Conservation (phyloP, 2,888 invertebrate species). For the Pantelozetes paolii region DNA sequence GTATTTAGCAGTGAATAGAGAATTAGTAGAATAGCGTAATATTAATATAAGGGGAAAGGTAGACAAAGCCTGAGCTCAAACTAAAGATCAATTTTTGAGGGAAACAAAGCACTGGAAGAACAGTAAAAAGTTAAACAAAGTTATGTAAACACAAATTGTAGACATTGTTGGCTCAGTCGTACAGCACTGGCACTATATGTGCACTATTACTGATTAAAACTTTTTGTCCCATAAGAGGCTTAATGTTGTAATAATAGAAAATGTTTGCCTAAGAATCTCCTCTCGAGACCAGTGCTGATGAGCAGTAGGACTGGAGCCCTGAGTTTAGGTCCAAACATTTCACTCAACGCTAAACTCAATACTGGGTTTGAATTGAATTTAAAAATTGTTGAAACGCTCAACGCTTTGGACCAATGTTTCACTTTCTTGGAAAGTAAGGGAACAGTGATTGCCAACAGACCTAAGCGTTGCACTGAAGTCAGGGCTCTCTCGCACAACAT, state of each 20-base stretch:
- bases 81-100: constrained; percentile 26
- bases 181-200: background rate
- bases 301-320: background rate
- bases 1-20: constrained; percentile 2
- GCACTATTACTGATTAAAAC: constrained; percentile 33
- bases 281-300: constrained; percentile 30
- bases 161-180: constrained; percentile 29
- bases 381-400: constrained; percentile 21
- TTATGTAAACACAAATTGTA: constrained; percentile 32
- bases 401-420: background rate
- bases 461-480: background rate
- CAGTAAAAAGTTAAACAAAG: constrained; percentile 37
- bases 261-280: constrained; percentile 21
- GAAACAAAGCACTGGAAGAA: constrained; percentile 18
- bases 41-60: background rate
- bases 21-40: constrained; percentile 6
- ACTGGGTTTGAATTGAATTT: too few species aligned
- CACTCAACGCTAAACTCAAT: background rate
- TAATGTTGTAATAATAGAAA: constrained; percentile 34
- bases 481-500: constrained; percentile 22
- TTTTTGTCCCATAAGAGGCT: constrained; percentile 38
- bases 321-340: background rate
- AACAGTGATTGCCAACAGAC: background rate
- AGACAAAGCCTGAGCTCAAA: constrained; percentile 5
- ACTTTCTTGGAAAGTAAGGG: constrained; percentile 14